These are phyloP conservation scores for Drosophila pectinifera DNA, from an alignment of 1,140 invertebrate genomes.

Conservation along the genomic window DNA sequence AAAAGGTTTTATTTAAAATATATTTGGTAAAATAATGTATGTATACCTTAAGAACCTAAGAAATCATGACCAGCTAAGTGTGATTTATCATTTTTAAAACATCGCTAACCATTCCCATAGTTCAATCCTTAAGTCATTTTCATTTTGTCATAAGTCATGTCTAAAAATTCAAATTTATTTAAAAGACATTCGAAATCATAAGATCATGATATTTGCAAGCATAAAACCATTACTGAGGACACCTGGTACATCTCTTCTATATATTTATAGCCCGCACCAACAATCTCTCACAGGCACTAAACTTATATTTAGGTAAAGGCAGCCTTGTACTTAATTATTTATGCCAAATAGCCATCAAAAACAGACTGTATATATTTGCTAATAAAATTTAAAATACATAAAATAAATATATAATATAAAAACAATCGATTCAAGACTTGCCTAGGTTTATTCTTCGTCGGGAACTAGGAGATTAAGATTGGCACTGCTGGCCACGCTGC, in stretches of 20 bases:
- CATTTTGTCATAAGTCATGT: too few relatives aligned
- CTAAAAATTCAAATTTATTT: background rate
- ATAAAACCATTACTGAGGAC: conserved; percentile 8
- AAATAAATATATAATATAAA: conserved; percentile 20
- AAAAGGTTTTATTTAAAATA: conserved; percentile 5
- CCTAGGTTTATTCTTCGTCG: conserved; percentile 73
- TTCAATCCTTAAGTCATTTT: conserved; percentile 1
- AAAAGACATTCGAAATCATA: conserved; percentile 14
- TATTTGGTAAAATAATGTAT: conserved; percentile 1
- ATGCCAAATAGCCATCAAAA: conserved; percentile 61
- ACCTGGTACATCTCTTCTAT: conserved; percentile 21
- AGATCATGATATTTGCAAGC: background rate
- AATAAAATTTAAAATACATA: conserved; percentile 15
- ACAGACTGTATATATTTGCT: conserved; percentile 61
- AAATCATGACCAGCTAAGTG: conserved; percentile 14
- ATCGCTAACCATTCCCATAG: background rate
- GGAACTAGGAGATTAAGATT: conserved; percentile 90
- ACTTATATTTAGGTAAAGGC: conserved; percentile 33
- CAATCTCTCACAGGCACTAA: conserved; percentile 44
- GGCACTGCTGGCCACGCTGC: conserved; percentile 86
- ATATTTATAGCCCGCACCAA: conserved; percentile 10
- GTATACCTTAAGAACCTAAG: background rate
- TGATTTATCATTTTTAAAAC: conserved; percentile 17
- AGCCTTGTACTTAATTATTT: conserved; percentile 65
- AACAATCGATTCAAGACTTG: conserved; percentile 3